Conservation (phyloP, 2,113 vertebrate species). For the Archilochus colubris region DNA sequence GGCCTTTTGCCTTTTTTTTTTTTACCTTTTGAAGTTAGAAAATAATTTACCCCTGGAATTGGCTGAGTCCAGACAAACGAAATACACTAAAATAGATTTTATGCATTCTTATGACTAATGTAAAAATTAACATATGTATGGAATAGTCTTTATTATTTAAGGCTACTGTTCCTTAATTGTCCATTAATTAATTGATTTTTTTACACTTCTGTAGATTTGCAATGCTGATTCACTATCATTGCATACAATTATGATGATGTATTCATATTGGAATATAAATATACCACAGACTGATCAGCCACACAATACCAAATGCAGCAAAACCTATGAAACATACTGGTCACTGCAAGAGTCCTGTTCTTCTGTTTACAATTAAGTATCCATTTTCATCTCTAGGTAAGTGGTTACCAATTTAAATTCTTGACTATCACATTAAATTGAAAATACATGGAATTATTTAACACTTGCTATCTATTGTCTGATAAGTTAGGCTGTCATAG, state of each 20-base stretch:
- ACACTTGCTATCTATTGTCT: not conserved
- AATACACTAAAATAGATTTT: not conserved
- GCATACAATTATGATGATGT: not conserved
- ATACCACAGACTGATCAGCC: not conserved
- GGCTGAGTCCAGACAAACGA: not conserved
- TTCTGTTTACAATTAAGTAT: not conserved
- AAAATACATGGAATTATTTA: not conserved
- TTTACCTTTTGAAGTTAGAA: not conserved
- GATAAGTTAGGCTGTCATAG: not conserved
- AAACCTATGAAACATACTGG: not conserved
- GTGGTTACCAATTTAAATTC: not conserved
- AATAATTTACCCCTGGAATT: not conserved
- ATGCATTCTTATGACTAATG: not conserved
- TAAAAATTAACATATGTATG: not conserved
- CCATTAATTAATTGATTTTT: not conserved
- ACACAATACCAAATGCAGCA: fast-evolving
- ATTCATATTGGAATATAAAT: not conserved
- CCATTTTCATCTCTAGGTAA: not conserved
- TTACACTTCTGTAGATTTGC: not conserved
- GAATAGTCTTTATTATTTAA: not conserved
- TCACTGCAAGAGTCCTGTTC: not conserved
- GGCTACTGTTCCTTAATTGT: not conserved
- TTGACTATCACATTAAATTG: not conserved
- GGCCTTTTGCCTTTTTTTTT: not conserved
- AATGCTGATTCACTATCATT: not conserved